A percentile compares a stretch with the other conserved stretches of the same genome.
These are phyloP conservation scores for Pocillopora grandis DNA, from an alignment of 92 coral and sea anemone species.

Conservation along the genomic window DNA sequence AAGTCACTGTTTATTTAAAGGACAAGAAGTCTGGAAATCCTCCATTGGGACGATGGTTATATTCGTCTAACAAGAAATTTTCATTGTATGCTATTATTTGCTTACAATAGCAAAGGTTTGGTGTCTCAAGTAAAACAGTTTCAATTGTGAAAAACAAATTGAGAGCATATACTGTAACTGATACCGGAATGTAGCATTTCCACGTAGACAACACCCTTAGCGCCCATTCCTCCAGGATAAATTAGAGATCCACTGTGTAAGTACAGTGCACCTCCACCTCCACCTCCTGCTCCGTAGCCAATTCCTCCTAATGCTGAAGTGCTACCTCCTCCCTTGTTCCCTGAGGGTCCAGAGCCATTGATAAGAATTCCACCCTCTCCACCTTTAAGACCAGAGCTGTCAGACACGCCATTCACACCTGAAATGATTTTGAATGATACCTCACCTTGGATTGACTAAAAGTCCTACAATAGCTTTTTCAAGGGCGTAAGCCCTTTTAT, in stretches of 20 bases:
- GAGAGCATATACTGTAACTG: no score
- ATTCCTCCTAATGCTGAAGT: conserved; percentile 47
- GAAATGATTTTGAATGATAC: neutral
- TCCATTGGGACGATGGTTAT: no score
- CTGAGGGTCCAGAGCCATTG: conserved; percentile 52
- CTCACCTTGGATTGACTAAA: neutral
- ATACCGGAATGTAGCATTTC: conserved; percentile 53
- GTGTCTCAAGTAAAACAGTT: no score
- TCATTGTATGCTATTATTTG: no score
- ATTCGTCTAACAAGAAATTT: no score
- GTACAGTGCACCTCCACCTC: conserved; percentile 54
- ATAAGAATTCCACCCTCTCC: conserved; percentile 62
- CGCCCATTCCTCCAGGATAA: conserved; percentile 55
- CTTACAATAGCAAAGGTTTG: no score
- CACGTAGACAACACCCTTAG: conserved; percentile 64
- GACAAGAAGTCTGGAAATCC: no score
- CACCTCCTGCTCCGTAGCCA: conserved; percentile 75
- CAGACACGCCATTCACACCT: conserved; percentile 17
- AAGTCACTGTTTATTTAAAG: no score
- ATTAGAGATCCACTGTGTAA: conserved; percentile 2
- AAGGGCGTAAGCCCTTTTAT: no score
- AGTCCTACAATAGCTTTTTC: neutral
- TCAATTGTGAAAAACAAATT: no score
- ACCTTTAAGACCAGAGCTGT: neutral
- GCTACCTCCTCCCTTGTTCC: conserved; percentile 19